Evolutionary conservation across 2,888 invertebrate genomes (phyloP).

Genomic region (Biston stratarius): DNA sequence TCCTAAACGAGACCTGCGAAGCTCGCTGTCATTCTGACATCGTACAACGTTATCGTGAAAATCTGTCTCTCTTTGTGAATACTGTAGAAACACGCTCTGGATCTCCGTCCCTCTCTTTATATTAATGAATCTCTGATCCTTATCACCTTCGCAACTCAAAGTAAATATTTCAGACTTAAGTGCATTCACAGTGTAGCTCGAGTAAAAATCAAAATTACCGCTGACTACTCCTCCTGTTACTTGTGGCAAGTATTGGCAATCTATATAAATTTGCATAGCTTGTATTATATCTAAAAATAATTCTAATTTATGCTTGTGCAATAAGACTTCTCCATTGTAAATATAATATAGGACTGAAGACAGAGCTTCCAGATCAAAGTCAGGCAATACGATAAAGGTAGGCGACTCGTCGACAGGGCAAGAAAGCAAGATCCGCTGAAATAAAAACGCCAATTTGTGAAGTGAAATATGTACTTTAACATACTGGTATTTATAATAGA

Average conservation of each 20-base stretch:
- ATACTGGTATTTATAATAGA: conserved; percentile 24
- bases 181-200: conserved; percentile 38
- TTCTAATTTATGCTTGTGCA: conserved; percentile 85
- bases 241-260: conserved; percentile 60
- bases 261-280: conserved; percentile 75
- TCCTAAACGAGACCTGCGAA: conserved; percentile 61
- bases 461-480: conserved; percentile 9
- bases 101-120: conserved; percentile 58
- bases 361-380: conserved; percentile 87
- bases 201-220: conserved; percentile 39
- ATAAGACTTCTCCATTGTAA: conserved; percentile 88
- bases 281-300: conserved; percentile 87
- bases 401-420: conserved; percentile 78
- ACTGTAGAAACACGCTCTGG: conserved; percentile 51
- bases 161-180: conserved; percentile 54
- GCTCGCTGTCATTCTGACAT: conserved; percentile 60
- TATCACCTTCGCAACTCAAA: conserved; percentile 49
- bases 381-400: conserved; percentile 88
- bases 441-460: conserved; percentile 24
- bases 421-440: conserved; percentile 71
- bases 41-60: conserved; percentile 55
- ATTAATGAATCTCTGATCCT: conserved; percentile 55
- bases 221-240: conserved; percentile 46
- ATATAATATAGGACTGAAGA: conserved; percentile 89
- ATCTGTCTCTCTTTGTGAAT: conserved; percentile 55